Percentiles rank a stretch among this genome's conserved stretches.
These are phyloP conservation scores for Meleagris gallopavo DNA, from an alignment of 2,113 vertebrate genomes.

Conservation along the genomic window DNA sequence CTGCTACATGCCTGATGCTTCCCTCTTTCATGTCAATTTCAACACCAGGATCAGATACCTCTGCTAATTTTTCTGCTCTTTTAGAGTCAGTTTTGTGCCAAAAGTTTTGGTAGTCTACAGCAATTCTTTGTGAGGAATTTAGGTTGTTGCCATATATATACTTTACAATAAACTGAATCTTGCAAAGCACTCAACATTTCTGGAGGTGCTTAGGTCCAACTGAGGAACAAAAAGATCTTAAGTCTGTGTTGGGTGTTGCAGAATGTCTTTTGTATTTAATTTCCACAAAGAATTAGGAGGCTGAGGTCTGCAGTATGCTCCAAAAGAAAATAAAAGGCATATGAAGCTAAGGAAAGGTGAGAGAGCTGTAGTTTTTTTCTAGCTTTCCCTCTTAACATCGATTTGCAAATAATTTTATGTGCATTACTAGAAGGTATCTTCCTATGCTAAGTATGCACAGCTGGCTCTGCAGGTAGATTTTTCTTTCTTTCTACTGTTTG, in stretches of 20 bases:
- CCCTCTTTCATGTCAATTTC: not conserved
- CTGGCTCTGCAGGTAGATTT: not conserved
- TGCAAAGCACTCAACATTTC: not conserved
- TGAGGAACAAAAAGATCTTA: not conserved
- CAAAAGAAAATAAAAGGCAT: not conserved
- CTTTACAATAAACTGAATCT: not conserved
- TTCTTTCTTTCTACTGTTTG: not conserved
- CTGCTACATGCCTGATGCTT: not conserved
- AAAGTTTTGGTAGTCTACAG: conserved; percentile 66
- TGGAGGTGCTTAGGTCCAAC: not conserved
- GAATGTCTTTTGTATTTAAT: not conserved
- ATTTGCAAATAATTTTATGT: not conserved
- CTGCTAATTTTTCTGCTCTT: conserved; percentile 72
- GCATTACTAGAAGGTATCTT: not conserved
- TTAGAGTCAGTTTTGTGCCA: conserved; percentile 75
- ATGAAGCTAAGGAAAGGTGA: not conserved
- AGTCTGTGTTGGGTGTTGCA: not conserved
- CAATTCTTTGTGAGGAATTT: not conserved
- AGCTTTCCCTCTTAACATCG: not conserved
- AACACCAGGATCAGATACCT: not conserved
- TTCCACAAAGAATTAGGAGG: not conserved
- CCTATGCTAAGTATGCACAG: not conserved
- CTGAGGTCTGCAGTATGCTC: not conserved
- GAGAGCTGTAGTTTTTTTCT: not conserved
- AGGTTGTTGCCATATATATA: not conserved